These are phyloP conservation scores for Anser cygnoides DNA, from an alignment of 2,113 vertebrate genomes.

Conservation along the genomic window DNA sequence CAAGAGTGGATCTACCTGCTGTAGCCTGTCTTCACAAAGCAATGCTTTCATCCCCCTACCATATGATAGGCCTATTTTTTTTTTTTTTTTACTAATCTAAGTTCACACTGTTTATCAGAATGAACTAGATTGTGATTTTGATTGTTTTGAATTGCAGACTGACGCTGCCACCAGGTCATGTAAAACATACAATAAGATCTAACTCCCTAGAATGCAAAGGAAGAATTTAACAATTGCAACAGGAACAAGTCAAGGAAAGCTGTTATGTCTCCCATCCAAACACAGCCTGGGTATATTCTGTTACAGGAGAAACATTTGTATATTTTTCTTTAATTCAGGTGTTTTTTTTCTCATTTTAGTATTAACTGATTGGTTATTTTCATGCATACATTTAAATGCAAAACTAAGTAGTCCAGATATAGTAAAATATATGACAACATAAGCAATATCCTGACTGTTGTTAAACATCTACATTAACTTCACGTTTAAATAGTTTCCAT, in stretches of 20 bases:
- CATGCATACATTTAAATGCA: background rate
- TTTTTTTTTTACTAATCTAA: background rate
- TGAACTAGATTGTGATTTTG: fast-evolving
- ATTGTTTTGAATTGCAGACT: background rate
- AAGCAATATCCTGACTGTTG: background rate
- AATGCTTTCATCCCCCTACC: background rate
- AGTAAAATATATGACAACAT: background rate
- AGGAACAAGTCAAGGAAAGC: background rate
- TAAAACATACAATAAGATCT: background rate
- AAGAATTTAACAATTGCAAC: background rate
- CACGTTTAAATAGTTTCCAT: background rate
- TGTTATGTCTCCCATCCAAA: background rate
- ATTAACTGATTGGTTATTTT: background rate
- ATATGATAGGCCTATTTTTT: too few relatives aligned
- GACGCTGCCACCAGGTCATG: background rate
- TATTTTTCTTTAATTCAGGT: background rate
- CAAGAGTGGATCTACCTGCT: background rate
- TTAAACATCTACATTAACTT: background rate
- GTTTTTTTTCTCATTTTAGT: background rate
- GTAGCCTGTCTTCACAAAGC: background rate
- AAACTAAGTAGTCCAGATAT: background rate
- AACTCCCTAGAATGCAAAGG: background rate
- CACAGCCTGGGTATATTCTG: background rate
- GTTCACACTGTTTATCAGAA: background rate
- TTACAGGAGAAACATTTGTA: background rate